Conservation (phyloP, 1,140 invertebrate genomes). For the Thaumetopoea pityocampa region DNA sequence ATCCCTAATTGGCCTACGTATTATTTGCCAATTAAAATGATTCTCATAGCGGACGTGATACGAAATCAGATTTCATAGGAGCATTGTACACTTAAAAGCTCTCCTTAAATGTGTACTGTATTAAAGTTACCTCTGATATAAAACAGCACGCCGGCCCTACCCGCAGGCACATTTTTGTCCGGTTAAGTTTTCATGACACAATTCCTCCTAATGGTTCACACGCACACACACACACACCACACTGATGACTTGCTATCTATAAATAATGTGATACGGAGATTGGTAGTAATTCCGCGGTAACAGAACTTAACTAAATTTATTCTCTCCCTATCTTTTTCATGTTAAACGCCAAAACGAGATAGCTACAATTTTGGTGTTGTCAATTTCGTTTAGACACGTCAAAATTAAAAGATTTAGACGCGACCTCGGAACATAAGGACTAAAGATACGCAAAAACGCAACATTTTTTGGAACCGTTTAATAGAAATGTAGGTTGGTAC, state of each 20-base stretch:
- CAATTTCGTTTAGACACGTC: no score
- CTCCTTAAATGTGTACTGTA: conserved; percentile 39
- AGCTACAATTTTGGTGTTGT: no score
- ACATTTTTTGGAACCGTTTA: no score
- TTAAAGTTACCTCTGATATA: conserved; percentile 28
- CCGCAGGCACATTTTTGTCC: conserved; percentile 4
- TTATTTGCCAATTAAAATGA: conserved; percentile 77
- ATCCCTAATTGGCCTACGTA: conserved; percentile 76
- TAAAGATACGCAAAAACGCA: no score
- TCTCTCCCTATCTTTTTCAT: no score
- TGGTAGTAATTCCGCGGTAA: conserved; percentile 12
- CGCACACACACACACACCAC: conserved; percentile 18
- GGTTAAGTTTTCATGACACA: conserved; percentile 9
- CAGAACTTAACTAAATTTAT: no score
- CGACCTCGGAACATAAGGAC: no score
- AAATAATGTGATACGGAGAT: conserved; percentile 16
- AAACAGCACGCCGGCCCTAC: neutral
- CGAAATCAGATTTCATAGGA: conserved; percentile 56
- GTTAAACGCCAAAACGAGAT: no score
- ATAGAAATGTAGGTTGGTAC: no score
- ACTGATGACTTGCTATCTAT: conserved; percentile 16
- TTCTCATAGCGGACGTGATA: conserved; percentile 72
- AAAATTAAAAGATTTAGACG: no score
- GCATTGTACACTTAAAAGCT: conserved; percentile 17
- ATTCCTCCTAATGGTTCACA: conserved; percentile 18